Percentiles rank a stretch among this genome's conserved stretches.
These are phyloP conservation scores for Oncorhynchus keta DNA, from an alignment of 2,113 vertebrate species.

Conservation along the genomic window DNA sequence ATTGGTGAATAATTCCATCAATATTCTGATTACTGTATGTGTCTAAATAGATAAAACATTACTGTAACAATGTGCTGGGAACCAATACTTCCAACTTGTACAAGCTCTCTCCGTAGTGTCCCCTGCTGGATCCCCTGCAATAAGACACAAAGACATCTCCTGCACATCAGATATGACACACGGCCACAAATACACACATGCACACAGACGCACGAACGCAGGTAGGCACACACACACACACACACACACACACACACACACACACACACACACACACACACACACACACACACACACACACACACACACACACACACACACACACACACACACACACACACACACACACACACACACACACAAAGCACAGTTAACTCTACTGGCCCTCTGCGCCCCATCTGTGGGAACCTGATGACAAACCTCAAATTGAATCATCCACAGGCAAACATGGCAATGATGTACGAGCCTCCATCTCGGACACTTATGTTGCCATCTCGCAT, in stretches of 20 bases:
- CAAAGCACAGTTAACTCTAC: background rate
- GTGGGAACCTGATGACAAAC: slow-evolving; percentile 44
- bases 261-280: slow-evolving; percentile 11
- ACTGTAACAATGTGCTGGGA: background rate
- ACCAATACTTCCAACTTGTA: background rate
- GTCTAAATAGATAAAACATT: too few species aligned
- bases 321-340: slow-evolving; percentile 2
- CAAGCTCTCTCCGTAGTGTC: background rate
- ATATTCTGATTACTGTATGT: too few species aligned
- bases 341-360: slow-evolving; percentile 18
- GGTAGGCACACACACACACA: background rate
- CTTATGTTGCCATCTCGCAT: slow-evolving; percentile 38
- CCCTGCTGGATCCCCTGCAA: background rate
- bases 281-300: background rate
- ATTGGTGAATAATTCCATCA: too few species aligned
- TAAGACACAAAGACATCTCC: background rate
- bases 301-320: background rate
- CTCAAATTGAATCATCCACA: slow-evolving; percentile 50
- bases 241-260: slow-evolving; percentile 14
- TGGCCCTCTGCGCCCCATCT: slow-evolving; percentile 20
- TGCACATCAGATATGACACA: background rate
- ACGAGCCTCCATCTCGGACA: slow-evolving; percentile 50
- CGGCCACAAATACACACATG: background rate
- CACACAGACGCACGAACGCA: too few species aligned
- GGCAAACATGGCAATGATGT: slow-evolving; percentile 50